Conservation (phyloP, 1,140 invertebrate species). For the Zaprionus gabonicus region DNA sequence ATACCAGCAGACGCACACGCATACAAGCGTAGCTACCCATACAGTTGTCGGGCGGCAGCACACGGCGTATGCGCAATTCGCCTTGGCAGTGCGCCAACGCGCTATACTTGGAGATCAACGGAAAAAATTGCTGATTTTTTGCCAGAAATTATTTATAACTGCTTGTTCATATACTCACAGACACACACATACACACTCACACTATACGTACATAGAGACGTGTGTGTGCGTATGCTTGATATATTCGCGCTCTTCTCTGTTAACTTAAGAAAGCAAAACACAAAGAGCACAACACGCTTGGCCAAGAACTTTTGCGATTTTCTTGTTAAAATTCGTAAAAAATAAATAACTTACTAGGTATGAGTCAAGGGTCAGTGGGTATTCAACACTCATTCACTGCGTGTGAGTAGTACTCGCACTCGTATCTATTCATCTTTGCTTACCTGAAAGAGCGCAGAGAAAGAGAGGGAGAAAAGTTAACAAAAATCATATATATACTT, state of each 20-base stretch:
- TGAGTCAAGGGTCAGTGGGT: neutral
- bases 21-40: constrained; percentile 10
- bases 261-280: constrained; percentile 36
- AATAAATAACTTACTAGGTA: constrained; percentile 44
- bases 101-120: constrained; percentile 90
- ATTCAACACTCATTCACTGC: neutral
- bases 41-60: constrained; percentile 30
- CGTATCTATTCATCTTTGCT: constrained; percentile 39
- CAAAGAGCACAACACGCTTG: constrained; percentile 33
- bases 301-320: constrained; percentile 1
- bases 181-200: constrained; percentile 5
- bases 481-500: constrained; percentile 13
- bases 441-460: constrained; percentile 48
- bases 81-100: constrained; percentile 88
- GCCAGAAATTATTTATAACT: constrained; percentile 85
- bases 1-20: constrained; percentile 15
- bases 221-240: constrained; percentile 43
- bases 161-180: constrained; percentile 68
- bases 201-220: neutral
- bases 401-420: constrained; percentile 5
- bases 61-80: constrained; percentile 79
- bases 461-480: neutral
- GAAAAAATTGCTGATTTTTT: constrained; percentile 84
- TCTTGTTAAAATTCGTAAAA: constrained; percentile 4
- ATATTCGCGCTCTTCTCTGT: constrained; percentile 45